These are phyloP conservation scores for Megathymus violae DNA, from an alignment of 1,140 invertebrate species.

Conservation along the genomic window DNA sequence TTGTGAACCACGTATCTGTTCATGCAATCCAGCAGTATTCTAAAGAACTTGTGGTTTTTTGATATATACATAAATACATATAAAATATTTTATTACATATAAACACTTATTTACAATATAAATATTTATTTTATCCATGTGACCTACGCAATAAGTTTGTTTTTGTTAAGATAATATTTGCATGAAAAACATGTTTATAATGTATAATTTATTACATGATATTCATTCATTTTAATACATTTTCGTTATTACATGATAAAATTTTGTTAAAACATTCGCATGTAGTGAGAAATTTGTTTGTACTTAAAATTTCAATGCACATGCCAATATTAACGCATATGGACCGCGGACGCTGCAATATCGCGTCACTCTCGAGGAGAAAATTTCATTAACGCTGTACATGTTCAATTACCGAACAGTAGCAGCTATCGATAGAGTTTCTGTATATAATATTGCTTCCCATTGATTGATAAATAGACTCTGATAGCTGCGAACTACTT, in stretches of 20 bases:
- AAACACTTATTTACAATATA: too few species aligned
- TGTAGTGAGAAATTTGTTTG: not conserved
- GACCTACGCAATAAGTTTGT: too few species aligned
- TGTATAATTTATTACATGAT: too few species aligned
- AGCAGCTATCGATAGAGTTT: slow-evolving; percentile 48
- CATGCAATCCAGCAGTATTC: not conserved
- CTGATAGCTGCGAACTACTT: slow-evolving; percentile 38
- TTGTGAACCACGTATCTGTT: slow-evolving; percentile 2
- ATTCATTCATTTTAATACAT: too few species aligned
- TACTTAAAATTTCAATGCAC: slow-evolving; percentile 23
- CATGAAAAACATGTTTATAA: too few species aligned
- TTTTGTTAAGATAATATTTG: too few species aligned
- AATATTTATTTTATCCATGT: too few species aligned
- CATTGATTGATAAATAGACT: slow-evolving; percentile 53
- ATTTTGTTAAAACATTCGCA: not conserved
- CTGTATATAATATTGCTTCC: slow-evolving; percentile 54
- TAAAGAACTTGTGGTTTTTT: not conserved
- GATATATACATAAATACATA: too few species aligned
- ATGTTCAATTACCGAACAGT: slow-evolving; percentile 76
- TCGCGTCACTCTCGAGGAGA: slow-evolving; percentile 47
- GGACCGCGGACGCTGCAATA: slow-evolving; percentile 30
- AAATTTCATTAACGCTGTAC: slow-evolving; percentile 73
- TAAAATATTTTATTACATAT: too few species aligned
- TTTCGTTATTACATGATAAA: too few species aligned
- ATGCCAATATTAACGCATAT: slow-evolving; percentile 33